Evolutionary conservation across 1,140 invertebrate species (phyloP).

Genomic region (Dolichoris vasculosae): DNA sequence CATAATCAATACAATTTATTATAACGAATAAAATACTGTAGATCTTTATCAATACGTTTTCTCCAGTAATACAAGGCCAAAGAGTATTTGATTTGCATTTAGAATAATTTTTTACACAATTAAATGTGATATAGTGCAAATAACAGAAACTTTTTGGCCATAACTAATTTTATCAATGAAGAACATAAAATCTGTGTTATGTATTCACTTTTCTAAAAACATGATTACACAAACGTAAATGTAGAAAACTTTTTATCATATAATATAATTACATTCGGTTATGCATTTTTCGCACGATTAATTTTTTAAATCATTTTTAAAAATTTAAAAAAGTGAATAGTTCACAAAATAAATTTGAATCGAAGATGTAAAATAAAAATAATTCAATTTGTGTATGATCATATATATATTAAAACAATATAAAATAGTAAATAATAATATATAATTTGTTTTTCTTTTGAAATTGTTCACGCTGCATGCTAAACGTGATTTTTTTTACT

Average conservation of each 20-base stretch:
- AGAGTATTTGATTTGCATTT: slow-evolving; percentile 17
- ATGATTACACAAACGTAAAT: background rate
- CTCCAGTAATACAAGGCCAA: slow-evolving; percentile 25
- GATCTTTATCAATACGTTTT: slow-evolving; percentile 7
- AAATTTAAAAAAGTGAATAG: background rate
- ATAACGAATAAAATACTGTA: background rate
- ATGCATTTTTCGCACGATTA: background rate
- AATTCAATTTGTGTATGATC: background rate
- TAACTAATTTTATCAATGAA: background rate
- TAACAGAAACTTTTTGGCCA: slow-evolving; percentile 26
- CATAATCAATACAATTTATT: slow-evolving; percentile 25
- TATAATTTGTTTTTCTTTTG: slow-evolving; percentile 16
- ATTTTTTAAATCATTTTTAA: background rate
- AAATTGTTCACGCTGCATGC: slow-evolving; percentile 22
- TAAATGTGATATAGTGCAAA: slow-evolving; percentile 3
- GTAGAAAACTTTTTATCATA: background rate
- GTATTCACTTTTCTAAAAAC: background rate
- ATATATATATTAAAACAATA: slow-evolving; percentile 11
- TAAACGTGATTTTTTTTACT: slow-evolving; percentile 13
- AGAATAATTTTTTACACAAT: slow-evolving; percentile 17
- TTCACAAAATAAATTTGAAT: background rate
- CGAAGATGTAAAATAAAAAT: background rate
- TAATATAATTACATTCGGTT: background rate
- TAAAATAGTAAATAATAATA: slow-evolving; percentile 6
- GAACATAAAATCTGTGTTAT: background rate